Conservation (phyloP, 2,888 invertebrate species). For the Patella depressa region DNA sequence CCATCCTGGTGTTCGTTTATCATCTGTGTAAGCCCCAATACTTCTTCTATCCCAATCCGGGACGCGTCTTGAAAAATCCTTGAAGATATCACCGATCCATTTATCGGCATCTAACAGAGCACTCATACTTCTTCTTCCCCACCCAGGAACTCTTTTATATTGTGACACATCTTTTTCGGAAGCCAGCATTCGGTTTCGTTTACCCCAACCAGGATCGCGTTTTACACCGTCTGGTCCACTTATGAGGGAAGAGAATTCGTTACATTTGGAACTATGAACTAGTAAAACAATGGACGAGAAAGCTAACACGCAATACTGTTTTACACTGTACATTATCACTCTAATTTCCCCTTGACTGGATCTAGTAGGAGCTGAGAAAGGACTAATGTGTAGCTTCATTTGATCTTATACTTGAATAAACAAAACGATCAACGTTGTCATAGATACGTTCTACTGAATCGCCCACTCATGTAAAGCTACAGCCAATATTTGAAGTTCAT, state of each 20-base stretch:
- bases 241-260: neutral
- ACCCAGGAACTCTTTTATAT: conserved; percentile 49
- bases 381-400: too few relatives aligned
- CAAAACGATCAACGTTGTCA: too few relatives aligned
- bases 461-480: too few relatives aligned
- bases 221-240: conserved; percentile 26
- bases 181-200: conserved; percentile 37
- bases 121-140: conserved; percentile 43
- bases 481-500: too few relatives aligned
- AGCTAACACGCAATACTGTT: neutral
- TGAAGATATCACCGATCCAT: conserved; percentile 33
- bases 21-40: conserved; percentile 27
- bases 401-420: too few relatives aligned
- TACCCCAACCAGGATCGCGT: conserved; percentile 52
- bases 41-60: conserved; percentile 51
- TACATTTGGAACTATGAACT: neutral
- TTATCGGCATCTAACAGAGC: conserved; percentile 32
- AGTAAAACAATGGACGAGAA: conserved; percentile 6
- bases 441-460: too few relatives aligned
- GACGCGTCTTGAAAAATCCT: conserved; percentile 40
- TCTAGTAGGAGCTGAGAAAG: too few relatives aligned
- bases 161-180: conserved; percentile 36
- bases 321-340: neutral
- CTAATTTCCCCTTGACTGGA: neutral
- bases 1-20: conserved; percentile 49